Conservation (phyloP, 2,888 invertebrate genomes). For the Aspidapion aeneum region DNA sequence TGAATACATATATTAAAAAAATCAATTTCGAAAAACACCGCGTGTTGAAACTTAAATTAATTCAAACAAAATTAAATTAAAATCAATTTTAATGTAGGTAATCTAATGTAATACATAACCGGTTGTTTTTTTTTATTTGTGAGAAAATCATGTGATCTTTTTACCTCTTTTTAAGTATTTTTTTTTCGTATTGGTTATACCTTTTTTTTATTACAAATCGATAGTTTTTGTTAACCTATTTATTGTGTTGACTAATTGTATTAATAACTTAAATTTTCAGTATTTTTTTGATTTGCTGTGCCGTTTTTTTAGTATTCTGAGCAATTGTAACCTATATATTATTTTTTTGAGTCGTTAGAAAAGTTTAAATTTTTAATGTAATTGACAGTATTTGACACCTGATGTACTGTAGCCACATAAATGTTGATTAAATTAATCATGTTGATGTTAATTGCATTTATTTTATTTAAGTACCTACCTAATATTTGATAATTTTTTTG, state of each 20-base stretch:
- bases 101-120: no score
- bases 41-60: no score
- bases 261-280: background rate
- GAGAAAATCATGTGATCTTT: background rate
- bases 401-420: background rate
- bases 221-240: background rate
- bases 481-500: no score
- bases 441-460: background rate
- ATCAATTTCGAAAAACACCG: no score
- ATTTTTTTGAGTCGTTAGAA: no score
- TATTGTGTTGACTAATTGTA: background rate
- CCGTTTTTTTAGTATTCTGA: background rate
- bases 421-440: background rate
- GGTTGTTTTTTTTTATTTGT: background rate
- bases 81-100: no score
- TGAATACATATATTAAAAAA: no score
- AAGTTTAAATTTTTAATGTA: no score
- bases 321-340: background rate
- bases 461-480: background rate
- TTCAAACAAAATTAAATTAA: no score
- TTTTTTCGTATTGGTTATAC: background rate
- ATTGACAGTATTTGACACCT: background rate
- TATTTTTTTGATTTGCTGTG: background rate
- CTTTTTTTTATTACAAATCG: no score
- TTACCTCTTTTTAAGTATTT: background rate